These are phyloP conservation scores for Girardinichthys multiradiatus DNA, from an alignment of 2,113 vertebrate species.

Conservation along the genomic window DNA sequence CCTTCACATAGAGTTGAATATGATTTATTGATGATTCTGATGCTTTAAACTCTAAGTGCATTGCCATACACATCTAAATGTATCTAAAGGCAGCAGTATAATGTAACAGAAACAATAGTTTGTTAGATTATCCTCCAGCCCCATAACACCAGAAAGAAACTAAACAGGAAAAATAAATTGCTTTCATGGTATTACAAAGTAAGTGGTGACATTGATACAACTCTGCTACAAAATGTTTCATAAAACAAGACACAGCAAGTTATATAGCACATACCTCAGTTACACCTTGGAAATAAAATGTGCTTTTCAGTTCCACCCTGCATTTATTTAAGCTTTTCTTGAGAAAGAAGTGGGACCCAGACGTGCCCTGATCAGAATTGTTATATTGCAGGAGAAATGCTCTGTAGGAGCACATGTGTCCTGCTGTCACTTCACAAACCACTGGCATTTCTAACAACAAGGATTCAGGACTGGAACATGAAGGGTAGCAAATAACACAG, in stretches of 20 bases:
- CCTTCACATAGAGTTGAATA: slow-evolving; percentile 44
- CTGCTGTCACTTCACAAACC: slow-evolving; percentile 58
- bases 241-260: slow-evolving; percentile 39
- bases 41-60: slow-evolving; percentile 49
- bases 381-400: slow-evolving; percentile 33
- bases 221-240: slow-evolving; percentile 26
- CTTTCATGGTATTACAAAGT: slow-evolving; percentile 41
- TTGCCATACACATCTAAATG: slow-evolving; percentile 49
- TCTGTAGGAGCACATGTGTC: slow-evolving; percentile 43
- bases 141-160: slow-evolving; percentile 44
- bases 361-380: slow-evolving; percentile 37
- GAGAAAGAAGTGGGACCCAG: slow-evolving; percentile 27
- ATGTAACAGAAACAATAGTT: slow-evolving; percentile 52
- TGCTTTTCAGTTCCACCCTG: slow-evolving; percentile 16
- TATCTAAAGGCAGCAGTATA: slow-evolving; percentile 50
- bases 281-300: slow-evolving; percentile 25
- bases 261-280: slow-evolving; percentile 42
- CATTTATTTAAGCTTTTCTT: slow-evolving; percentile 21
- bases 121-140: slow-evolving; percentile 46
- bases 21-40: slow-evolving; percentile 65
- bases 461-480: slow-evolving; percentile 37
- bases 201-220: slow-evolving; percentile 48
- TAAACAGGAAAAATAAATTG: slow-evolving; percentile 32
- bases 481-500: slow-evolving; percentile 56
- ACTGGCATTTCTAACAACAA: slow-evolving; percentile 62